These are phyloP conservation scores for Cantharis rustica DNA, from an alignment of 2,888 invertebrate species.

Conservation along the genomic window DNA sequence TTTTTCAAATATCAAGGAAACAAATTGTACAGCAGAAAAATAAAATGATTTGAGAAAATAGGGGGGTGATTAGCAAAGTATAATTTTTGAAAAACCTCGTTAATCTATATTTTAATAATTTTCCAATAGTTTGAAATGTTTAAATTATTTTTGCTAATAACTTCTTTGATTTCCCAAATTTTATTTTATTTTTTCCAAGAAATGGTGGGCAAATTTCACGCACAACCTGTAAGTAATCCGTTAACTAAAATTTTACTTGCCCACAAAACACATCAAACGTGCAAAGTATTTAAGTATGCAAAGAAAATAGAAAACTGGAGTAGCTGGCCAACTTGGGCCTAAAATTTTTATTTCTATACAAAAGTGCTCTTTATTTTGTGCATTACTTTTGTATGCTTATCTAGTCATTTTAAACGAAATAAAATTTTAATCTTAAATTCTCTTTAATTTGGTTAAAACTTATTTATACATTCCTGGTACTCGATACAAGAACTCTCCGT, in stretches of 20 bases:
- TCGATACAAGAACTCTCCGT: slow-evolving; percentile 79
- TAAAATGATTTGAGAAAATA: not conserved
- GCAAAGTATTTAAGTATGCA: not conserved
- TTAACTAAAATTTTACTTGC: not conserved
- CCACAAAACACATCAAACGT: not conserved
- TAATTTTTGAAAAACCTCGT: not conserved
- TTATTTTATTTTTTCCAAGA: not conserved
- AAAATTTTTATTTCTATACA: not conserved
- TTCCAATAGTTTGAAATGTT: not conserved
- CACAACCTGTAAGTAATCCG: not conserved
- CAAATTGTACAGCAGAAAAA: not conserved
- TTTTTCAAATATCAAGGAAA: not conserved
- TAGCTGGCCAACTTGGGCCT: not conserved
- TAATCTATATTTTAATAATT: not conserved
- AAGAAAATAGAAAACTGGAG: not conserved
- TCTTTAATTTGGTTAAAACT: slow-evolving; percentile 10
- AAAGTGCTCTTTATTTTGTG: slow-evolving; percentile 24
- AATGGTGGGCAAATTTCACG: not conserved
- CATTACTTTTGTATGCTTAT: slow-evolving; percentile 43
- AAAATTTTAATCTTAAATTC: slow-evolving; percentile 15
- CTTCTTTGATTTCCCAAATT: not conserved
- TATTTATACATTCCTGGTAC: slow-evolving; percentile 68
- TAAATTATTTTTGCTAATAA: not conserved
- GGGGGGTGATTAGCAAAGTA: not conserved
- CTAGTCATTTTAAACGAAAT: slow-evolving; percentile 49